Conservation (phyloP, 2,113 vertebrate species). For the Psephotus haematonotus region DNA sequence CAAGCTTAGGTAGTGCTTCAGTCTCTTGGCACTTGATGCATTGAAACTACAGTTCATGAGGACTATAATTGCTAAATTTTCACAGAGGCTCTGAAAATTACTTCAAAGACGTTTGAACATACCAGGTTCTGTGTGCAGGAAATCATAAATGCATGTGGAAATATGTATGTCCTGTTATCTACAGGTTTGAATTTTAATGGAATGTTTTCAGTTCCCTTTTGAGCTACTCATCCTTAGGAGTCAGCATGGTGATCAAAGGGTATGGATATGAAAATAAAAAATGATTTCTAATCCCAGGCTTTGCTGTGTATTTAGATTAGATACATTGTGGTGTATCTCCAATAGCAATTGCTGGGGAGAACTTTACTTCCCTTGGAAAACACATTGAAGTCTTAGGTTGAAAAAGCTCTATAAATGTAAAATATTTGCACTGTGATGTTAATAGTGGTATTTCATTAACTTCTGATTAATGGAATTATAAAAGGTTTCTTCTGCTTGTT, state of each 20-base stretch:
- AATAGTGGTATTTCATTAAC: background rate
- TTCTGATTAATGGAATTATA: background rate
- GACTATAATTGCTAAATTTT: background rate
- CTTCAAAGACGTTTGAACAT: background rate
- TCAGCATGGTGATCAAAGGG: background rate
- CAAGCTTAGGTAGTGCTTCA: background rate
- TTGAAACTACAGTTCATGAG: background rate
- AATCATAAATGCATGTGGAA: background rate
- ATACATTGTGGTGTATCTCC: background rate
- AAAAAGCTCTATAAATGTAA: background rate
- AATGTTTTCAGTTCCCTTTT: background rate
- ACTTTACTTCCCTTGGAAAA: background rate
- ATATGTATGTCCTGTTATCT: background rate
- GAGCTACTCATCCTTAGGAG: background rate
- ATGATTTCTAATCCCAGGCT: background rate
- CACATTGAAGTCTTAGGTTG: background rate
- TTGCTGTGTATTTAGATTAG: background rate
- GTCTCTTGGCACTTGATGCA: background rate
- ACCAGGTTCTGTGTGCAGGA: background rate
- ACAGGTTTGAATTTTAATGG: background rate
- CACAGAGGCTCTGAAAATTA: background rate
- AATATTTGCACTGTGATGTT: background rate
- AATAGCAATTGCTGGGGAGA: background rate
- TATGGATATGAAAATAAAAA: background rate
- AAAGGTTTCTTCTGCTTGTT: background rate